Percentiles rank a stretch among this genome's conserved stretches.
Conservation (phyloP, 2,888 invertebrate genomes). For the Cantharis flavilabris region DNA sequence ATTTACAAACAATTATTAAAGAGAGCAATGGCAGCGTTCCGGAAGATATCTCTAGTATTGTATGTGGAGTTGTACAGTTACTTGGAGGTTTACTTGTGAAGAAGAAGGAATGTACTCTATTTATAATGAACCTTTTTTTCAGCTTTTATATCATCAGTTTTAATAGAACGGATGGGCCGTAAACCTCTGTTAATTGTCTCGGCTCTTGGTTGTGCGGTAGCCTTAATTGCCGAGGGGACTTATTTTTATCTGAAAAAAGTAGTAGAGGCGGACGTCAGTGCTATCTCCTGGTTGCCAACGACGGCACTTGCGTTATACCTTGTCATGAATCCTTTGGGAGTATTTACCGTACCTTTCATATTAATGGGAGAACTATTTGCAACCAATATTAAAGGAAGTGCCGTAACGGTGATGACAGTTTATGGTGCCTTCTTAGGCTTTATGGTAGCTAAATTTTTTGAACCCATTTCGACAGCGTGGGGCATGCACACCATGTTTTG, state of each 20-base stretch:
- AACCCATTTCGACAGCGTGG: conserved; percentile 59
- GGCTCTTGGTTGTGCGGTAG: conserved; percentile 60
- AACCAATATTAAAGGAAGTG: conserved; percentile 65
- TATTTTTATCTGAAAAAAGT: conserved; percentile 62
- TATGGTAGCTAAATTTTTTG: conserved; percentile 63
- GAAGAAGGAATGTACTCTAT: neutral
- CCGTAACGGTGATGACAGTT: conserved; percentile 63
- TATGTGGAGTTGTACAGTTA: neutral
- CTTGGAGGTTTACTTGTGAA: neutral
- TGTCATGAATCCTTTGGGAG: conserved; percentile 63
- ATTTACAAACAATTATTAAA: neutral
- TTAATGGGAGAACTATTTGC: conserved; percentile 69
- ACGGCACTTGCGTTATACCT: conserved; percentile 63
- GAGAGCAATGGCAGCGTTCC: neutral
- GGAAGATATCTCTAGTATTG: neutral
- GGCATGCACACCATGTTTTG: conserved; percentile 66
- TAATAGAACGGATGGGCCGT: conserved; percentile 62
- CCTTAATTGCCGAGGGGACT: conserved; percentile 58
- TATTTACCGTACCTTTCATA: conserved; percentile 65
- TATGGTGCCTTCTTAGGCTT: conserved; percentile 63
- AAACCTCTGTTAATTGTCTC: conserved; percentile 61
- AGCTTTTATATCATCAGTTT: conserved; percentile 15
- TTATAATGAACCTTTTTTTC: neutral
- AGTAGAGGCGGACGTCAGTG: conserved; percentile 49
- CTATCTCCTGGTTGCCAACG: conserved; percentile 60